A percentile compares a stretch with the other conserved stretches of the same genome.
phyloP scores from a whole-genome alignment of 1,140 invertebrate species.

The Neuroterus valhalla region DNA sequence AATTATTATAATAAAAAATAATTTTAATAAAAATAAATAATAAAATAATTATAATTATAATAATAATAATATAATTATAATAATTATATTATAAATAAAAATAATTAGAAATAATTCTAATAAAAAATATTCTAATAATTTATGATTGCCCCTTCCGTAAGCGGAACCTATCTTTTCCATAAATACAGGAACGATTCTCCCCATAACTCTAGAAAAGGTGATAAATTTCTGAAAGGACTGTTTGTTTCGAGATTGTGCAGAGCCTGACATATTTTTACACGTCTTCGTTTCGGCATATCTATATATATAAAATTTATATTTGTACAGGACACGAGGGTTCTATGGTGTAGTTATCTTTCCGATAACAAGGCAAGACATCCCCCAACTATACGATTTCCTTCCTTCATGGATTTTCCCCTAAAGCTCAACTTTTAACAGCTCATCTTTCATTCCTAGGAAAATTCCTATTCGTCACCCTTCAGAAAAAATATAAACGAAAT shows the following conservation, averaged over 20 bases:
- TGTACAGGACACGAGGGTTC: background rate
- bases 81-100: too few species aligned
- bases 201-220: background rate
- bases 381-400: background rate
- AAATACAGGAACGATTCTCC: background rate
- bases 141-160: too few species aligned
- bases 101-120: too few species aligned
- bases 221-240: background rate
- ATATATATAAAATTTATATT: too few species aligned
- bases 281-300: conserved; percentile 1
- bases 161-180: too few species aligned
- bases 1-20: too few species aligned
- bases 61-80: too few species aligned
- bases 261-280: conserved; percentile 1
- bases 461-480: background rate
- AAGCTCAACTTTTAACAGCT: background rate
- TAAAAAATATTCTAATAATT: background rate
- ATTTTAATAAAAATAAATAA: too few species aligned
- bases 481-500: background rate
- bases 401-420: background rate
- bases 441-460: background rate
- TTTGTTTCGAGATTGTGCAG: background rate
- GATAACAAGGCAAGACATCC: background rate
- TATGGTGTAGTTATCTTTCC: conserved; percentile 1
- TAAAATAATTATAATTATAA: too few species aligned